phyloP scores from a whole-genome alignment of 2,113 vertebrate genomes.

The Apteryx mantelli region DNA sequence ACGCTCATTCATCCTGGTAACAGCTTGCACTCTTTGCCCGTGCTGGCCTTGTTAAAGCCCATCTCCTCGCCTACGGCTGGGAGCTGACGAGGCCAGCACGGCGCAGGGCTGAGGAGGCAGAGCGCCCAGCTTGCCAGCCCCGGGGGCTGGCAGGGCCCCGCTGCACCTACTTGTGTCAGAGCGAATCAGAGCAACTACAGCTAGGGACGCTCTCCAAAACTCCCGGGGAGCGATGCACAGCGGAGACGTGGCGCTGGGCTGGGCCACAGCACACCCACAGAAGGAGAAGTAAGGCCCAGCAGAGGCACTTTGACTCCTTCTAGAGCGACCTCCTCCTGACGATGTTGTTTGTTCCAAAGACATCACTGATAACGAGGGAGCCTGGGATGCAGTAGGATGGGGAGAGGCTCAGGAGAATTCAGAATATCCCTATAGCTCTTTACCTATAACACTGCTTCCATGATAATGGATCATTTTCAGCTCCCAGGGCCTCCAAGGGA shows the following conservation, averaged over 20 bases:
- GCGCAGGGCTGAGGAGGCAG: neutral
- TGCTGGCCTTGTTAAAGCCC: neutral
- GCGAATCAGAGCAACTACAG: neutral
- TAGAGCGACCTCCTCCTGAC: rapidly evolving
- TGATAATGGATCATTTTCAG: neutral
- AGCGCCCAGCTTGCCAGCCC: neutral
- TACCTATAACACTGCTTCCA: neutral
- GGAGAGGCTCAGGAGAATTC: neutral
- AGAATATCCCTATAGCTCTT: neutral
- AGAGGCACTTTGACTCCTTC: neutral
- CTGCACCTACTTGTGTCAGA: neutral
- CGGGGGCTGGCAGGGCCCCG: neutral
- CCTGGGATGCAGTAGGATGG: neutral
- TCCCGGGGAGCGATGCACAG: neutral
- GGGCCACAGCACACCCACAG: neutral
- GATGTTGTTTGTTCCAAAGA: neutral
- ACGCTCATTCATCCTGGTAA: neutral
- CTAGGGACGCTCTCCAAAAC: neutral
- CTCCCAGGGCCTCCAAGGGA: neutral
- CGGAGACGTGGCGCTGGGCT: neutral
- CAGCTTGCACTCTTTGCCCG: neutral
- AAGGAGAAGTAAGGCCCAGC: neutral
- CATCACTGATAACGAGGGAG: neutral
- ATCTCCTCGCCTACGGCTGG: neutral
- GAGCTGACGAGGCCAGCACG: neutral